phyloP scores from a whole-genome alignment of 37 sponge, comb jelly and placozoan species.

The Beroe forskalii region DNA sequence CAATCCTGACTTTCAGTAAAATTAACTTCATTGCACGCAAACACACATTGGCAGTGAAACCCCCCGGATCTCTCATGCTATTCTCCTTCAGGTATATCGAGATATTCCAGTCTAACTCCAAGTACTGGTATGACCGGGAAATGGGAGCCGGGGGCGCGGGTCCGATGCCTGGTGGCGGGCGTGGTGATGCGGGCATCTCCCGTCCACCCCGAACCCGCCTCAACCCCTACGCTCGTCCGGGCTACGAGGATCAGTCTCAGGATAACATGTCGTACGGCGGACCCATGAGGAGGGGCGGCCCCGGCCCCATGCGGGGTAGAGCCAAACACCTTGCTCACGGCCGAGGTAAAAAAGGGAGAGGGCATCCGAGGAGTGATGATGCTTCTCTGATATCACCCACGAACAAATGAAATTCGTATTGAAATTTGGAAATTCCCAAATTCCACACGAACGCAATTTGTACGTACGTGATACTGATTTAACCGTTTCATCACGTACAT shows the following conservation, averaged over 20 bases:
- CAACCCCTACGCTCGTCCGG: slow-evolving; percentile 5
- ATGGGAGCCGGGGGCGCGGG: neutral
- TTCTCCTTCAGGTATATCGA: slow-evolving; percentile 30
- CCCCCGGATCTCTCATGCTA: too few relatives aligned
- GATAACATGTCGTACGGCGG: neutral
- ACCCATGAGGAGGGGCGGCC: neutral
- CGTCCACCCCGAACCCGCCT: neutral
- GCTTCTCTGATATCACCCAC: too few relatives aligned
- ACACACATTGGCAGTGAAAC: too few relatives aligned
- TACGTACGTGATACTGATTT: too few relatives aligned
- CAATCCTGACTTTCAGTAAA: too few relatives aligned
- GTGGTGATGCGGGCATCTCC: neutral
- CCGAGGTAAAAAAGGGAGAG: neutral
- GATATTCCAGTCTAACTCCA: slow-evolving; percentile 35
- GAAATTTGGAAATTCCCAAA: too few relatives aligned
- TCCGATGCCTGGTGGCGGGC: neutral
- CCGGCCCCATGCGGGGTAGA: neutral
- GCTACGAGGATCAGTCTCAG: neutral
- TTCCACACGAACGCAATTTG: too few relatives aligned
- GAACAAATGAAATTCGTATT: too few relatives aligned
- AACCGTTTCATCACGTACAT: too few relatives aligned
- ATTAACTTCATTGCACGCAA: too few relatives aligned
- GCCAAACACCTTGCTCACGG: neutral
- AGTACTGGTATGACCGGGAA: slow-evolving; percentile 30
- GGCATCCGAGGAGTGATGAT: too few relatives aligned